phyloP scores from a whole-genome alignment of 2,113 vertebrate species.

The Antennarius striatus region DNA sequence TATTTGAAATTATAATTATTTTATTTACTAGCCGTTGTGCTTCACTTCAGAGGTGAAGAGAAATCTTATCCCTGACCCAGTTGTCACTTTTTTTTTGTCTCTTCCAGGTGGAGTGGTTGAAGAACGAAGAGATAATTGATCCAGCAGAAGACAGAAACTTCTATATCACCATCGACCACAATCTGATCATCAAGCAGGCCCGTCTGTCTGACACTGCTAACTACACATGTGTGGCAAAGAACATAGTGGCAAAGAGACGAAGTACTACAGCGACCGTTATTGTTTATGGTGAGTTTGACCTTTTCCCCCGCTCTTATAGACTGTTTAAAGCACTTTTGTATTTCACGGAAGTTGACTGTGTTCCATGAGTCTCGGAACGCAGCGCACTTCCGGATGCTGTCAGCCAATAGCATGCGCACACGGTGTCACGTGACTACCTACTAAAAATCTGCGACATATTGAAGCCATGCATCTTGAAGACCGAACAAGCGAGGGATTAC shows the following conservation, averaged over 20 bases:
- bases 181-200: constrained; percentile 96
- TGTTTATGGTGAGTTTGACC: constrained; percentile 86
- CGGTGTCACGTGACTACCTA: too few species aligned
- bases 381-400: too few species aligned
- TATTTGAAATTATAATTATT: too few species aligned
- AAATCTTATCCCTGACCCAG: not conserved
- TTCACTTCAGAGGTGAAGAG: not conserved
- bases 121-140: constrained; percentile 93
- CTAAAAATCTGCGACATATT: too few species aligned
- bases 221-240: constrained; percentile 96
- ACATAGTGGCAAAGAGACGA: constrained; percentile 92
- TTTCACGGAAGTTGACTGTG: too few species aligned
- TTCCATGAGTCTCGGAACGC: too few species aligned
- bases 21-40: too few species aligned
- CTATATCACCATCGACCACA: constrained; percentile 96
- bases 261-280: constrained; percentile 93
- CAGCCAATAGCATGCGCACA: too few species aligned
- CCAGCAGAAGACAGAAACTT: constrained; percentile 93
- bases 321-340: too few species aligned
- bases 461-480: too few species aligned
- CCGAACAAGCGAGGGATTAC: too few species aligned
- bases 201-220: constrained; percentile 94
- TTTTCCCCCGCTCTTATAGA: too few species aligned
- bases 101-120: constrained; percentile 92
- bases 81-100: not conserved